Base-by-base conservation (phyloP, 2,888 invertebrate species). In the Drosophila peninsularis region DNA sequence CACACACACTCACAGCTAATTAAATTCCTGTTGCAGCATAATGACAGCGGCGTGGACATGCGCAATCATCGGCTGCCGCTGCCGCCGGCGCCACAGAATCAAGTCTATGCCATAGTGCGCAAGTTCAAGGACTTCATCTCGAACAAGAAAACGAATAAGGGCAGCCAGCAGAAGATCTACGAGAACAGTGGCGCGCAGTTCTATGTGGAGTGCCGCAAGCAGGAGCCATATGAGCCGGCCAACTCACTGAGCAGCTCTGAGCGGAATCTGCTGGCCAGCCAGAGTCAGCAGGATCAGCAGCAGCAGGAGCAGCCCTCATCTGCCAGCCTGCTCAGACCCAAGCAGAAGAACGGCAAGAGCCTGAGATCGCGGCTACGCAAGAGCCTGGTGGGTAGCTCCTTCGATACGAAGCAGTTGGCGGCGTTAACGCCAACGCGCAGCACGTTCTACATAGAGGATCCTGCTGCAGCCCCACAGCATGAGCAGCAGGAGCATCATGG, bases 401-500 rank as follows among this genome's bases (percentile, higher is more conserved):
- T 88, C 34, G 91, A 91, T 50, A 84, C 70, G 58, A 91, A 92
- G 52, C 90, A 91, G 44, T 60, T 87, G 27, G 77, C 90, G 72
- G 93, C 94, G 2, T 80, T 94, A 61, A 93, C 94, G 79, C 93
- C 94, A 49, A 94, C 95, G 0, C 94, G 95, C 74, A 96, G 96
- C 53, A 96, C 95, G 0, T 96, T 96, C 91, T 96, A 96, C 87
- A 91, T 96, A 79, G 95, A 95, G 53, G 95, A 95, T 75, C 94
- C 95, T 0, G 71, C 50, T 0, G 94, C 95, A 63, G 93, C 52
- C 32, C 49, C 34, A 17, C 41, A 65, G n/a, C 66, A 61, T 14
- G 73, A 78, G 21, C 65, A 69, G 19, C 67, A 62, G 17, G 74
- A 79, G 32, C 66, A 67, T 10, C 69, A 70, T n/a, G 79, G 80